These are phyloP conservation scores for Poeciliopsis turrubarensis DNA, from an alignment of 2,113 vertebrate genomes.

Conservation along the genomic window DNA sequence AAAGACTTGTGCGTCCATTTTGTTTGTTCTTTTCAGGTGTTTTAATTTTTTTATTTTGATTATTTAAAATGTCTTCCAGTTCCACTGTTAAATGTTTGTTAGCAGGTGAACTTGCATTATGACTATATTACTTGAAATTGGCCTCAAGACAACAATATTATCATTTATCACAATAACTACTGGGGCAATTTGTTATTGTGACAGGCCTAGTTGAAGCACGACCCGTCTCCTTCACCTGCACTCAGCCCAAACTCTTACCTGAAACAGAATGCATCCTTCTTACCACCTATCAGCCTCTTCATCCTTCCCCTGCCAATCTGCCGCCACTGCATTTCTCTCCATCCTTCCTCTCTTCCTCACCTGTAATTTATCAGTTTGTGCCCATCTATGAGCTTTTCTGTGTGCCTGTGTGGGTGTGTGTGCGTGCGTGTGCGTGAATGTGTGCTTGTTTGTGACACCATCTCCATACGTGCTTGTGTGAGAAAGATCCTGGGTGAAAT, in stretches of 20 bases:
- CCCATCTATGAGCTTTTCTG: conserved; percentile 6
- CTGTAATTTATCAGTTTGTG: conserved; percentile 35
- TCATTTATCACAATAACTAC: too few relatives aligned
- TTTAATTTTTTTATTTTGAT: too few relatives aligned
- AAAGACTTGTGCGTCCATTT: too few relatives aligned
- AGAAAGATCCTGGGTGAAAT: not conserved
- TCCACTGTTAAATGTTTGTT: too few relatives aligned
- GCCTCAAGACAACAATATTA: too few relatives aligned
- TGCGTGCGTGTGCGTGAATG: not conserved
- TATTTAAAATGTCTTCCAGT: too few relatives aligned
- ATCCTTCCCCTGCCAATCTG: conserved; percentile 47
- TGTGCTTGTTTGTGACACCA: conserved; percentile 1
- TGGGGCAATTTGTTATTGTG: too few relatives aligned
- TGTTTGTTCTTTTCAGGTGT: too few relatives aligned
- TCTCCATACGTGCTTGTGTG: conserved; percentile 3
- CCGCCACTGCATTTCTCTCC: conserved; percentile 42
- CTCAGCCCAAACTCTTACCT: conserved; percentile 17
- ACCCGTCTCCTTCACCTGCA: not conserved
- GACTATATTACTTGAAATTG: too few relatives aligned
- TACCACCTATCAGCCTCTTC: conserved; percentile 51
- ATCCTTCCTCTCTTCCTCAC: not conserved
- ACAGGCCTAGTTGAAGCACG: conserved; percentile 48
- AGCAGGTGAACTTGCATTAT: too few relatives aligned
- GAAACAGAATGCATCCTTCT: conserved; percentile 50
- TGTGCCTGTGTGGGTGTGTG: conserved; percentile 4